Evolutionary conservation across 2,888 invertebrate genomes (phyloP), one percentile per base, ranked within the genome.

Genomic region (Incurvaria masculella): DNA sequence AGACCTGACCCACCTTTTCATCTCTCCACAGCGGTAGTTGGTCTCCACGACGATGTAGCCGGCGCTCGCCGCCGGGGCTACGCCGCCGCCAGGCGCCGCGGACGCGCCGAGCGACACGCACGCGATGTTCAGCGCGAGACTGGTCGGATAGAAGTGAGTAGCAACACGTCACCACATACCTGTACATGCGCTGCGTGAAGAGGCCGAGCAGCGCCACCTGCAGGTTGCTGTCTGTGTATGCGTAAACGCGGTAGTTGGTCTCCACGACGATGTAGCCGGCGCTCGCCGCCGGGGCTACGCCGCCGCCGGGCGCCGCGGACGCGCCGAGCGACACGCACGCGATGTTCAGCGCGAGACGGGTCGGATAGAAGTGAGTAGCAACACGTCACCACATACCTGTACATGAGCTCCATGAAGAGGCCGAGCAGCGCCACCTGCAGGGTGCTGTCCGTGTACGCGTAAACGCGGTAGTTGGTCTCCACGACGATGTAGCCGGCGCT

Each of bases 121-220:
- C 19, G 85, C 81, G 46, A 97, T 87, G 73, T 95, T 93, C 48
- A 97, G 79, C 2, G 96, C 96, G 54, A 97, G 79, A 26, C 94
- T 83, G 0, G 97, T 98, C 14, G 97, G 97, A 80, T 96, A 97
- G 76, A 96, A 97, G n/a, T n/a, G n/a, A n/a, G n/a, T n/a, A n/a
- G n/a, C n/a, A n/a, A n/a, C n/a, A n/a, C n/a, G n/a, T n/a, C n/a
- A 19, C 33, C 16, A 39, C 16, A 16, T 66, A 89, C 89, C 91
- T 87, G 72, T 95, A 97, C 48, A 94, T 76, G 61, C 97, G 83
- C 69, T 97, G 94, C 17, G 94, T 93, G 69, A 98, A 98, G 3
- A 97, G 81, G 0, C 93, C 94, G 21, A 98, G 79, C 52, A 99
- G 79, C 14, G 97, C 95, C 40, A 97, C 91, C 79, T 97, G 95